A percentile compares a stretch with the other conserved stretches of the same genome.
phyloP scores from a whole-genome alignment of 2,888 invertebrate species.

The Erpobdella octoculata region DNA sequence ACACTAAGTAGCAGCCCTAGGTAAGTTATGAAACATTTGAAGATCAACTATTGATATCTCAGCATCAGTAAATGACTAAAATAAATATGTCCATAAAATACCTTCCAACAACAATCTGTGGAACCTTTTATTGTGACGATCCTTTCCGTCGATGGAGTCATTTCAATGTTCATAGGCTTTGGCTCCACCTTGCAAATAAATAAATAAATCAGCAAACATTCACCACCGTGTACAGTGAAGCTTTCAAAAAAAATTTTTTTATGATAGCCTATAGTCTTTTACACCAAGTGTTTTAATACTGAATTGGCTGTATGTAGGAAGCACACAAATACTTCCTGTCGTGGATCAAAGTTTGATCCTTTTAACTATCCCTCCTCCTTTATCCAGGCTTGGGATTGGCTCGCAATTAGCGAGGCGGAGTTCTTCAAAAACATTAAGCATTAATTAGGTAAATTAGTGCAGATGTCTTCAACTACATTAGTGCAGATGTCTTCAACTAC shows the following conservation, averaged over 20 bases:
- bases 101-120: slow-evolving; percentile 34
- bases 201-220: no score
- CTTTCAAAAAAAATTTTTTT: no score
- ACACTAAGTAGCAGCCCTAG: slow-evolving; percentile 89
- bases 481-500: no score
- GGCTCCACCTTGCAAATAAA: slow-evolving; percentile 42
- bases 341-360: no score
- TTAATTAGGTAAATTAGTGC: neutral
- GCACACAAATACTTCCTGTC: no score
- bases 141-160: slow-evolving; percentile 64
- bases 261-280: no score
- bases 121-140: slow-evolving; percentile 80
- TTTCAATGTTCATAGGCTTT: slow-evolving; percentile 52
- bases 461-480: no score
- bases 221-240: neutral
- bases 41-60: neutral
- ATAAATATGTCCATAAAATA: slow-evolving; percentile 2
- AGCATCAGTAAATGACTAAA: neutral
- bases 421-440: neutral
- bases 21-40: neutral
- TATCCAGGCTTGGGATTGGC: no score
- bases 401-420: no score
- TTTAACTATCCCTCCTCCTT: no score
- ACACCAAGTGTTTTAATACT: no score
- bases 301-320: no score